Base-by-base conservation (phyloP, 2,113 vertebrate genomes). In the Capra hircus region DNA sequence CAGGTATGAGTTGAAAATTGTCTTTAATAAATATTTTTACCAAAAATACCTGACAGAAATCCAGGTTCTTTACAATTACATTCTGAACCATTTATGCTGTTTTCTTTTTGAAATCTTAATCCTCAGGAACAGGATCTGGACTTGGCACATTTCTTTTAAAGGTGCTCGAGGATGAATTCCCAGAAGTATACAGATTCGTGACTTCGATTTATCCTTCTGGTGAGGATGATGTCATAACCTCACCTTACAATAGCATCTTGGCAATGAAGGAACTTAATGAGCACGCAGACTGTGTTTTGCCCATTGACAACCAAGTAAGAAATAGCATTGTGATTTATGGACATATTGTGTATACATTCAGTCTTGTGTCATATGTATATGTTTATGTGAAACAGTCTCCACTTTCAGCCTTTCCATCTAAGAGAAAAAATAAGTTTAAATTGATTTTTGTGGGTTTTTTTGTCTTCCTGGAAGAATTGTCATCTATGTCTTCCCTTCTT, bases 221-320 rank as follows among this genome's bases (percentile, higher is more conserved):
- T 30, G 99, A 99, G 93, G 99, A 99, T 88, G 99, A 99, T 95
- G 99, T 99, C 95, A 99, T 99, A 98, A 99, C 99, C 10, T 99
- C 99, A 62, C 99, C 99, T 1, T 99, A 99, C 96, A 99, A 99
- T 99, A 99, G 99, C 74, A 98, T 99, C 33, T 99, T 99, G 98
- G 99, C 99, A 95, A 99, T 99, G 99, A 99, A 98, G 85, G 99
- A 99, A 96, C 99, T 99, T 40, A 99, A 99, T 9, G 99, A 99
- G 96, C 99, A 99, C 30, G 99, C 99, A 7, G 99, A 99, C 98
- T 99, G 99, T 98, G 99, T 99, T 16, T 97, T 99, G 62, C 99
- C 99, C 59, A 99, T 99, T 78, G 99, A 99, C 98, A 99, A 99
- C 97, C 99, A 99, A 99, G 99, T 99, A 97, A 99, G 99, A 98